Percentiles rank a stretch among this genome's conserved stretches.
phyloP scores from a whole-genome alignment of 1,140 invertebrate genomes.

The Streblospio benedicti region DNA sequence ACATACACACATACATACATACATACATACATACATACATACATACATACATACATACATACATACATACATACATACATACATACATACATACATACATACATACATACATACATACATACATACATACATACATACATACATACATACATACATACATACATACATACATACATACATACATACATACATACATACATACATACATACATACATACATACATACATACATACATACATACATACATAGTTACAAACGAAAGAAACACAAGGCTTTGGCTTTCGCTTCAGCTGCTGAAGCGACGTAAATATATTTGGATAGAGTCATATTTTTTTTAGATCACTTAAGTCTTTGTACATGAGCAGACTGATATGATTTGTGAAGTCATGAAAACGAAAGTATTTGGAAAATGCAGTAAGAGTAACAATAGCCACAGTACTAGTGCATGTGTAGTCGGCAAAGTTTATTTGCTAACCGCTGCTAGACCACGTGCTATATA shows the following conservation, averaged over 20 bases:
- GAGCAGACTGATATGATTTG: no score
- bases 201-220: conserved; percentile 7
- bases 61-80: neutral
- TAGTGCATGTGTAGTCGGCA: no score
- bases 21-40: conserved; percentile 1
- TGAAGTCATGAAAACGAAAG: no score
- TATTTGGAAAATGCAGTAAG: no score
- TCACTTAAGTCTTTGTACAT: no score
- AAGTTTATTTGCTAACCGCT: no score
- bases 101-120: neutral
- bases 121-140: conserved; percentile 1
- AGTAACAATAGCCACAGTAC: no score
- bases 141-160: neutral
- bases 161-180: neutral
- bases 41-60: neutral
- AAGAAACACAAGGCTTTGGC: no score
- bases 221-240: conserved; percentile 5
- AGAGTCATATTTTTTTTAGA: no score
- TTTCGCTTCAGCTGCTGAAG: no score
- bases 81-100: neutral
- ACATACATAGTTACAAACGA: neutral
- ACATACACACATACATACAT: neutral
- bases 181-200: conserved; percentile 11
- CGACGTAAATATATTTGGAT: no score
- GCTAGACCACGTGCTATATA: no score